Evolutionary conservation across 2,888 invertebrate species (phyloP).

Genomic region (Eupithecia subumbrata): DNA sequence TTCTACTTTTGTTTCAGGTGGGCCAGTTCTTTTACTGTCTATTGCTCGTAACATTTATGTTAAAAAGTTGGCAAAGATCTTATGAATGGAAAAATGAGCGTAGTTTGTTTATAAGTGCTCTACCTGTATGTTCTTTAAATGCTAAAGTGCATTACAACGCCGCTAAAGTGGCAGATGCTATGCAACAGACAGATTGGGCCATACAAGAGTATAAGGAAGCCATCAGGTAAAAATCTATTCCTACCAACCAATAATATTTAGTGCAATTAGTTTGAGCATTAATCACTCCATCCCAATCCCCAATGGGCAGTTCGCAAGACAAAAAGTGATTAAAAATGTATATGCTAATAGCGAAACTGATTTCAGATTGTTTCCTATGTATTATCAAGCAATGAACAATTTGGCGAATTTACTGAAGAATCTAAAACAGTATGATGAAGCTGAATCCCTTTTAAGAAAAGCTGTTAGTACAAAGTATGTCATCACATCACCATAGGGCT

Average conservation of each 20-base stretch:
- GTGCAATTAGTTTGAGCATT: too few relatives aligned
- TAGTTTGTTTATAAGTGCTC: conserved; percentile 90
- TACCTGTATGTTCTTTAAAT: conserved; percentile 95
- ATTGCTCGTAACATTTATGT: conserved; percentile 54
- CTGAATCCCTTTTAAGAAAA: conserved; percentile 87
- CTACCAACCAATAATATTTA: background rate
- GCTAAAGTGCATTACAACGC: conserved; percentile 98
- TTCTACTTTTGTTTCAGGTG: conserved; percentile 46
- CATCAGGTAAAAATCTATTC: conserved; percentile 80
- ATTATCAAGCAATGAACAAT: conserved; percentile 97
- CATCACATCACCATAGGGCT: background rate
- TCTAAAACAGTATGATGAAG: conserved; percentile 86
- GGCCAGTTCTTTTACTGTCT: conserved; percentile 49
- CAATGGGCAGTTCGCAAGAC: too few relatives aligned
- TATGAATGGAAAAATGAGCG: conserved; percentile 92
- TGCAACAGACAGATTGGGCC: conserved; percentile 87
- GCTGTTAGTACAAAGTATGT: conserved; percentile 89
- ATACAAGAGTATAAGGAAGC: conserved; percentile 91
- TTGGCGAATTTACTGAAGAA: conserved; percentile 93
- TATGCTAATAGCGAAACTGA: background rate
- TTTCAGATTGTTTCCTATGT: conserved; percentile 88
- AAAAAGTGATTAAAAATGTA: too few relatives aligned
- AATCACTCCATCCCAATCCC: too few relatives aligned
- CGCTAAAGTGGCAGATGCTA: conserved; percentile 93
- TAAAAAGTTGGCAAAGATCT: conserved; percentile 86